Evolutionary conservation across 2,113 vertebrate genomes (phyloP).

Genomic region (Gambusia holbrooki): DNA sequence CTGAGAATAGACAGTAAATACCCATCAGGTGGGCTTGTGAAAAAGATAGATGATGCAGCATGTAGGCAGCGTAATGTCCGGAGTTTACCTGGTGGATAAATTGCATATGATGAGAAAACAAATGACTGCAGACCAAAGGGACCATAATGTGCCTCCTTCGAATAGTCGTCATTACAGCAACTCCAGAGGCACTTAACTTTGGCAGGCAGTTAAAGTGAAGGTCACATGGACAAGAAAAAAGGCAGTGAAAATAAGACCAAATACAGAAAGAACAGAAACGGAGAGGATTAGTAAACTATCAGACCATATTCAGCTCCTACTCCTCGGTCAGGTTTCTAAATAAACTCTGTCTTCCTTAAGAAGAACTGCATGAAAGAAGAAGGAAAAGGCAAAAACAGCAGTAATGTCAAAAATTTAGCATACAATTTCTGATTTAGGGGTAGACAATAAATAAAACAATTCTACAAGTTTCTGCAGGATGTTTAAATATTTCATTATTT

Average conservation of each 20-base stretch:
- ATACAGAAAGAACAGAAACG: constrained; percentile 22
- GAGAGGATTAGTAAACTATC: constrained; percentile 56
- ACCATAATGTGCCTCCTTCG: constrained; percentile 46
- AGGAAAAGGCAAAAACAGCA: background rate
- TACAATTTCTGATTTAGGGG: background rate
- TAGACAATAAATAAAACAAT: background rate
- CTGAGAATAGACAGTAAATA: constrained; percentile 23
- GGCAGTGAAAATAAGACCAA: constrained; percentile 45
- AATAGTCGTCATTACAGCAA: constrained; percentile 33
- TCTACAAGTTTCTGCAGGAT: background rate
- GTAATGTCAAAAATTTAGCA: background rate
- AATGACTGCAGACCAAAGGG: constrained; percentile 56
- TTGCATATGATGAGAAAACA: constrained; percentile 49
- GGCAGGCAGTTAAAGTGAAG: constrained; percentile 53
- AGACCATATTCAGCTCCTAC: constrained; percentile 55
- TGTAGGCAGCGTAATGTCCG: constrained; percentile 37
- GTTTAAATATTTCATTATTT: background rate
- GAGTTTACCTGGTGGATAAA: constrained; percentile 50
- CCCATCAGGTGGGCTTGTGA: constrained; percentile 38
- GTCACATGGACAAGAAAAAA: constrained; percentile 48
- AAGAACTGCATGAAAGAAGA: constrained; percentile 6
- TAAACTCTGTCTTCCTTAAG: constrained; percentile 19
- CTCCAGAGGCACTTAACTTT: constrained; percentile 39
- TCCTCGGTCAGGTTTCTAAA: constrained; percentile 13
- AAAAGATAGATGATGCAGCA: constrained; percentile 20